A percentile compares a stretch with the other conserved stretches of the same genome.
These are phyloP conservation scores for Patella depressa DNA, from an alignment of 2,888 invertebrate species.

Conservation along the genomic window DNA sequence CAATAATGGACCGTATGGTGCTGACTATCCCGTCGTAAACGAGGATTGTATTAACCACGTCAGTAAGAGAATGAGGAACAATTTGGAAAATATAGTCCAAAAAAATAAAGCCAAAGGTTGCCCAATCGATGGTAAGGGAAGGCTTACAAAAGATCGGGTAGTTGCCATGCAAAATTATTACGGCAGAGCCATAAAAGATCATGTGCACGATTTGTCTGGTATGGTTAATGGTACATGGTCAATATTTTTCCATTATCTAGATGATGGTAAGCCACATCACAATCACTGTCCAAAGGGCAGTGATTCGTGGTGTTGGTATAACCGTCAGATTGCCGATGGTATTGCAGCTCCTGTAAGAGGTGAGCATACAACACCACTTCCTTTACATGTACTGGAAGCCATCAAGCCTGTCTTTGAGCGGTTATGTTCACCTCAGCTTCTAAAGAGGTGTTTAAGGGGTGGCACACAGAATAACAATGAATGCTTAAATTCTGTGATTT, in stretches of 20 bases:
- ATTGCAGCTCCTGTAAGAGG: background rate
- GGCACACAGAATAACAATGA: slow-evolving; percentile 8
- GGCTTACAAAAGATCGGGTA: slow-evolving; percentile 5
- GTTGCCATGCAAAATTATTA: slow-evolving; percentile 20
- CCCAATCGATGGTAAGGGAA: slow-evolving; percentile 6
- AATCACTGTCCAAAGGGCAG: background rate
- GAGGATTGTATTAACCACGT: slow-evolving; percentile 18
- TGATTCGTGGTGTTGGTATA: no score
- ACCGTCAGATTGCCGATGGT: background rate
- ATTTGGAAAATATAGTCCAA: background rate
- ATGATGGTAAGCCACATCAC: background rate
- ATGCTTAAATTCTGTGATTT: slow-evolving; percentile 8
- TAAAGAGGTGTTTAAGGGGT: slow-evolving; percentile 2
- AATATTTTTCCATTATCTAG: background rate
- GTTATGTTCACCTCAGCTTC: background rate
- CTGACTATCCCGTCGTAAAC: background rate
- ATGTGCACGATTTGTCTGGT: background rate
- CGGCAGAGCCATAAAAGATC: slow-evolving; percentile 14
- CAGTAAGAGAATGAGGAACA: background rate
- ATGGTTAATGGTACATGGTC: slow-evolving; percentile 3
- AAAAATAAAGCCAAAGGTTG: slow-evolving; percentile 10
- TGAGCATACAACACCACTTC: background rate
- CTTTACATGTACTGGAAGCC: background rate
- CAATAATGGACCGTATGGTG: background rate
- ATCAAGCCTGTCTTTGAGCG: background rate